Conservation (phyloP, 2,797 vertebrate genomes). For the Loris lydekkerianus region DNA sequence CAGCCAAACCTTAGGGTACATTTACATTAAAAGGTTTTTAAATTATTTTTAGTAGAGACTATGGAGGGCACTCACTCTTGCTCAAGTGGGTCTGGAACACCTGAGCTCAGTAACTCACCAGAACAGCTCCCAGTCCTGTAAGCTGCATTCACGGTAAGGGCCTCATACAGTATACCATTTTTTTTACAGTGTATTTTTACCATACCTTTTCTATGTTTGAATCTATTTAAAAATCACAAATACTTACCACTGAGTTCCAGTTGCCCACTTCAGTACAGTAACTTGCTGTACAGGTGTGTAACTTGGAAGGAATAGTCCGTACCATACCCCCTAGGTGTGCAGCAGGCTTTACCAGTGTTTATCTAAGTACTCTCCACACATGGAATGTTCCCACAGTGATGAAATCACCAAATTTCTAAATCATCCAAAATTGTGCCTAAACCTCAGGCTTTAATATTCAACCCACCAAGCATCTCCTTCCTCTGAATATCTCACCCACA, state of each 20-base stretch:
- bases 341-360: not conserved
- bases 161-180: not conserved
- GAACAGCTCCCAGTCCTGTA: not conserved
- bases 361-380: not conserved
- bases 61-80: too few species aligned
- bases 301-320: not conserved
- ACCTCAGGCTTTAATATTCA: not conserved
- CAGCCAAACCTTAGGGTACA: not conserved
- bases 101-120: not conserved
- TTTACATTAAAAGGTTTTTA: slow-evolving; percentile 9
- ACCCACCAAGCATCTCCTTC: not conserved
- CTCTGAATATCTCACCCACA: not conserved
- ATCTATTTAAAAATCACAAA: not conserved
- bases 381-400: not conserved
- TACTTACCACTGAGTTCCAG: not conserved
- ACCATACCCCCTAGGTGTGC: not conserved
- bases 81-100: too few species aligned
- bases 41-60: not conserved
- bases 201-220: not conserved
- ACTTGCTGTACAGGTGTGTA: not conserved
- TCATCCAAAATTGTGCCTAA: not conserved
- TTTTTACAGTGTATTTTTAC: not conserved
- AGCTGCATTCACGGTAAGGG: not conserved
- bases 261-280: not conserved
- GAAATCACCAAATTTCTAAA: not conserved